Base-by-base conservation (phyloP, 2,888 invertebrate species). In the Rhingia rostrata region DNA sequence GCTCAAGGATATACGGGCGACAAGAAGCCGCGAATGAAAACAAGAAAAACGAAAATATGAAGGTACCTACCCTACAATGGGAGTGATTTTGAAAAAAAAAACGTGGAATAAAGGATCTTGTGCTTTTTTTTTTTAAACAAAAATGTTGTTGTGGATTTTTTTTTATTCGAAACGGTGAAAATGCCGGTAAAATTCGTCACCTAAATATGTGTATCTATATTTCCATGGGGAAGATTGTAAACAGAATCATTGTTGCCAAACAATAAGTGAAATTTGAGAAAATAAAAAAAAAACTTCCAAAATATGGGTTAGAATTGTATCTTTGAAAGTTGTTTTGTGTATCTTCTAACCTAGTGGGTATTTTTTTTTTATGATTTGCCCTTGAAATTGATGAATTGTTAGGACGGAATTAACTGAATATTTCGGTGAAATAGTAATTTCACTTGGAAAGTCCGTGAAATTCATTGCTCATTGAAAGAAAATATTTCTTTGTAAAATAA, bases 1-100 rank as follows among this genome's bases (percentile, higher is more conserved):
- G 56, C 39, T 49, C 80, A 80, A 84, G 84, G 80, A 84, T 84
- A 79, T 67, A 39, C 73, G 30, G 47, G 35, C 9, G 35, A 22
- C 12, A 12, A 33, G 14, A 32, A 14, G 12, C 22, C 30, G 39
- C 37, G 7, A 49, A 64, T 9, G 32, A 54, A 51, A 67, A 35
- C 41, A 54, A 66, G 47, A 4, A 63, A 72, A 73, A 79, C 64
- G 64, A 51, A 47, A 7, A 45, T n/a, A n/a, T 47, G 60, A 60
- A 53, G 10, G 4, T 45, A 5, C 22, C 22, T 12, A 6, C 10
- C 10, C 45, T 10, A 9, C 3, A 45, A 45, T 10, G 45, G n/a
- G 33, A 12, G 45, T 10, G 12, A 45, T 56, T 56, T 22, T 22
- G 22, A 22, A 22, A 2, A 22, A 22, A 22, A 22, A 2, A 22